Base-by-base conservation (phyloP, 1,140 invertebrate genomes). In the Bombus confusus region DNA sequence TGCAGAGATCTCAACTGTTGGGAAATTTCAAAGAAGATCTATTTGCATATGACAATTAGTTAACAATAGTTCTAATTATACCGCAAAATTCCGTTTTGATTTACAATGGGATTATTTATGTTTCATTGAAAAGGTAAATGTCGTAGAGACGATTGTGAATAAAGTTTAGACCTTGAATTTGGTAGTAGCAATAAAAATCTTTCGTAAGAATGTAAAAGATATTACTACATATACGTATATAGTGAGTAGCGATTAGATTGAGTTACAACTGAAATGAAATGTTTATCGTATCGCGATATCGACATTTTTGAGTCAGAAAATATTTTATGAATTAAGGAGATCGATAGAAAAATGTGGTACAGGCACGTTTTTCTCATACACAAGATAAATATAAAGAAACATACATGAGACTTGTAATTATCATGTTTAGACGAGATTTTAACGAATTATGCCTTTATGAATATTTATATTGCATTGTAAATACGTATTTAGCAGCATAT, bases 141-240 rank as follows among this genome's bases (percentile, higher is more conserved):
- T 59, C 78, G 84, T 80, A 82, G 31, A 34, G 37, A 41, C 37
- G 64, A 71, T 41, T 68, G 47, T 75, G 74, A 81, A 85, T 37
- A 83, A 87, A 85, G 74, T 82, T 62, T 66, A 28, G 43, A 39
- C 31, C 78, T 47, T 59, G 83, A 79, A 87, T 87, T 92, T 89
- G 87, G 83, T 90, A 73, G 75, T 80, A 81, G 31, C 59, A 88
- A 88, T 82, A 28, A 62, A 86, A 88, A 72, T 52, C 83, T 92
- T 91, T 75, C 89, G 83, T 9, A 34, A 31, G 15, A 31, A 66
- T 34, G 15, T 66, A 34, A 15, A 31, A 18, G 5, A 66, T 5
- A 13, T 15, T 12, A 31, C 1, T 18, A 64, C 1, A 6, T 15
- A 18, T 15, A 13, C 13, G 12, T 64, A 15, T 28, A 59, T 28